Evolutionary conservation across 1,140 invertebrate species (phyloP), one percentile per base, ranked within the genome.

Genomic region (Drosophila sturtevanti): DNA sequence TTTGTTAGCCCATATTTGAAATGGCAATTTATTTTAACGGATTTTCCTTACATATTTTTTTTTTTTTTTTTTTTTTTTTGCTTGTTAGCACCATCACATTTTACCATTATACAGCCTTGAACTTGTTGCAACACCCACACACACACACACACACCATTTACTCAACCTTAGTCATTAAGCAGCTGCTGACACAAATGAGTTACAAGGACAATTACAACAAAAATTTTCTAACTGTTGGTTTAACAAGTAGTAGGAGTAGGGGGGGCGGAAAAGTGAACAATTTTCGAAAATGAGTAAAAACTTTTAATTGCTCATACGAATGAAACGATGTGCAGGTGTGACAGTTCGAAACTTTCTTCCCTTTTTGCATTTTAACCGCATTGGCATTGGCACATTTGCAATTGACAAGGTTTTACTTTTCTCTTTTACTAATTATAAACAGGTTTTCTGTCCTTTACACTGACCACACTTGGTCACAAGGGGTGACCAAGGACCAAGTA

Each of bases 271-370:
- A n/a, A 35, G 38, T 41, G 34, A 44, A 41, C 60, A 34, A 11
- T 16, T 58, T 54, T 54, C 34, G 64, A 75, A 63, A 60, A 48
- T 58, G 59, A 77, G 68, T 63, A 52, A 52, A 71, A 89, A 89
- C 66, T 89, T 82, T 80, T 80, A 89, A 89, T 89, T 89, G 79
- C 82, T 70, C 72, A 79, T 87, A 87, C 82, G 72, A 73, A 21
- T 16, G 16, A 21, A 48, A 48, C 41, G 16, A 48, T 48, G 41
- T 48, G 18, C 82, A 87, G 84, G 82, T 87, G 79, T 69, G 51
- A 73, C 72, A 77, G 16, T 48, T 48, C 41, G 41, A 48, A 48
- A 48, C 41, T 48, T 48, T 48, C 41, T 21, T 21, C 41, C 4
- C 52, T 16, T 41, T 44, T 48, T 48, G 41, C 41, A 48, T 48